These are phyloP conservation scores for Volucella bombylans DNA, from an alignment of 2,888 invertebrate genomes.

Conservation along the genomic window DNA sequence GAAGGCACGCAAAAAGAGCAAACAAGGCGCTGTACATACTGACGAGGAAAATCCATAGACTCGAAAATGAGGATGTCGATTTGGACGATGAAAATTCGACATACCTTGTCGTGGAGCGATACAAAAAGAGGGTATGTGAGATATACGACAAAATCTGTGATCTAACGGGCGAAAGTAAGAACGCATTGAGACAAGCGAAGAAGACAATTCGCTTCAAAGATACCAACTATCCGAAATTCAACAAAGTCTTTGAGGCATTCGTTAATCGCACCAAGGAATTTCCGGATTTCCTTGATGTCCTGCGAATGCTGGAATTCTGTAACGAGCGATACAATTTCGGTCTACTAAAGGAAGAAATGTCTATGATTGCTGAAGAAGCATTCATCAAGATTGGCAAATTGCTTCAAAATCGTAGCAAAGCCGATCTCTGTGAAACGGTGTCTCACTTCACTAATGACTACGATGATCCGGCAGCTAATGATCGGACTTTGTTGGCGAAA, in stretches of 20 bases:
- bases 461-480: conserved; percentile 85
- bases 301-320: conserved; percentile 81
- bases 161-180: conserved; percentile 84
- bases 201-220: conserved; percentile 81
- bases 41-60: conserved; percentile 86
- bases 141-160: conserved; percentile 86
- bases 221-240: conserved; percentile 80
- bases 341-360: conserved; percentile 80
- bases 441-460: conserved; percentile 83
- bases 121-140: conserved; percentile 82
- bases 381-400: conserved; percentile 87
- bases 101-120: conserved; percentile 87
- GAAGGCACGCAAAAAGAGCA: conserved; percentile 84
- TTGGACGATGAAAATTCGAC: conserved; percentile 89
- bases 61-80: conserved; percentile 89
- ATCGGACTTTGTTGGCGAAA: conserved; percentile 83
- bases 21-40: conserved; percentile 86
- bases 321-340: conserved; percentile 79
- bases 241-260: conserved; percentile 80
- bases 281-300: conserved; percentile 85
- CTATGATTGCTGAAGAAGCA: conserved; percentile 84
- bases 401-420: conserved; percentile 86
- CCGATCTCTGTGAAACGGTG: conserved; percentile 86
- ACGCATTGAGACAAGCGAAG: conserved; percentile 80
- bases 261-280: conserved; percentile 81